These are phyloP conservation scores for Zophobas morio DNA, from an alignment of 1,140 invertebrate species.

Conservation along the genomic window DNA sequence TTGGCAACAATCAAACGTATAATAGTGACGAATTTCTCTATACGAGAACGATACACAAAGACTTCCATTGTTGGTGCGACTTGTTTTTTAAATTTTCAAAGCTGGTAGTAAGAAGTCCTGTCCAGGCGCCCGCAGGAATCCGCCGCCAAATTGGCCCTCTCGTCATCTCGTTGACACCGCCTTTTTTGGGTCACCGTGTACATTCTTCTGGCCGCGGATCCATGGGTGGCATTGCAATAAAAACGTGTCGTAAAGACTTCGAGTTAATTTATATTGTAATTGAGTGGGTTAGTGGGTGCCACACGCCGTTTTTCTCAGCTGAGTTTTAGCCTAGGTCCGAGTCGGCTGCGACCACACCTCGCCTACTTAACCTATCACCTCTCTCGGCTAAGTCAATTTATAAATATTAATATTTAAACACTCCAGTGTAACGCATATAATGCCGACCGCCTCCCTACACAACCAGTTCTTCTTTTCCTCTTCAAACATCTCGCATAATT, in stretches of 20 bases:
- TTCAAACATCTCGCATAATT: conserved; percentile 51
- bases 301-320: conserved; percentile 38
- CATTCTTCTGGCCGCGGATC: neutral
- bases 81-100: no score
- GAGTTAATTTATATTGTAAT: conserved; percentile 60
- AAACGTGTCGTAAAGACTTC: conserved; percentile 51
- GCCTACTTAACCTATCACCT: conserved; percentile 65
- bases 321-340: conserved; percentile 54
- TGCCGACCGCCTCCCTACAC: conserved; percentile 15
- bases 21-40: no score
- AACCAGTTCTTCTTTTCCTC: conserved; percentile 46
- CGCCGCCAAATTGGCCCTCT: no score
- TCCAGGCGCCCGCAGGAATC: no score
- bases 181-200: neutral
- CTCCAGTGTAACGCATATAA: conserved; percentile 59
- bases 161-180: no score
- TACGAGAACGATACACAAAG: no score
- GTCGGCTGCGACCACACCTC: conserved; percentile 59
- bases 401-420: conserved; percentile 66
- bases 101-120: no score
- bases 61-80: no score
- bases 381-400: conserved; percentile 64
- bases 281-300: conserved; percentile 43
- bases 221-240: conserved; percentile 44
- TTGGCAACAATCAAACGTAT: no score